Evolutionary conservation across 2,888 invertebrate species (phyloP).

Genomic region (Caenorhabditis sp.): DNA sequence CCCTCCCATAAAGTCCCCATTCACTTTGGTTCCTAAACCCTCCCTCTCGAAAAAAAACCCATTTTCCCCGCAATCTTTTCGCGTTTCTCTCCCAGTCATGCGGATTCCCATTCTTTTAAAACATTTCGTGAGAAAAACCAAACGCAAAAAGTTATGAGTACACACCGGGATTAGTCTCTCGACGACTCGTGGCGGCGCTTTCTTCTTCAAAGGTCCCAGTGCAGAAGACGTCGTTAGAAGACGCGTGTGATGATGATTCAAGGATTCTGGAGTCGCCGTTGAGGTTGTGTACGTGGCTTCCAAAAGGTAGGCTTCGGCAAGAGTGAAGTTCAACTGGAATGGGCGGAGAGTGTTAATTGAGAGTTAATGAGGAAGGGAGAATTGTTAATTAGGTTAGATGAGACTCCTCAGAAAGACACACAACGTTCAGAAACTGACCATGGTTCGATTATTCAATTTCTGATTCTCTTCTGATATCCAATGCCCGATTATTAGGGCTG

Average conservation of each 20-base stretch:
- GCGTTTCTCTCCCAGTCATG: conserved; percentile 8
- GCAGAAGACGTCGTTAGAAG: conserved; percentile 55
- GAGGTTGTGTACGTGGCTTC: conserved; percentile 15
- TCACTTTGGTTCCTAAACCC: neutral
- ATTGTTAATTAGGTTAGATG: neutral
- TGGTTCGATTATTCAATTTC: conserved; percentile 33
- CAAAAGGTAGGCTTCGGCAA: conserved; percentile 30
- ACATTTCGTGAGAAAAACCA: conserved; percentile 31
- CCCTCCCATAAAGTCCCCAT: neutral
- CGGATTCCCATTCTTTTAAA: conserved; percentile 33
- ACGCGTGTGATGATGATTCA: conserved; percentile 26
- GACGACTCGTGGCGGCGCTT: conserved; percentile 45
- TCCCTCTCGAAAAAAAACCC: conserved; percentile 6
- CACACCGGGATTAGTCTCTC: conserved; percentile 61
- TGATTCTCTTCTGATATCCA: conserved; percentile 73
- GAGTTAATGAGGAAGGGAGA: too few species aligned
- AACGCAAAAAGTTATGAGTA: conserved; percentile 35
- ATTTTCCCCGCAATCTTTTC: neutral
- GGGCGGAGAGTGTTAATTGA: neutral
- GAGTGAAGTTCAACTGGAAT: conserved; percentile 52
- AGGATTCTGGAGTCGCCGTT: conserved; percentile 19
- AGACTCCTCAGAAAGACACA: neutral
- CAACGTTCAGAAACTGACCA: conserved; percentile 29
- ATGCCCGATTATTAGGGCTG: conserved; percentile 79
- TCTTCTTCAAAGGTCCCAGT: conserved; percentile 27